Base-by-base conservation (phyloP, 2,888 invertebrate genomes). In the Phyllotreta striolata region DNA sequence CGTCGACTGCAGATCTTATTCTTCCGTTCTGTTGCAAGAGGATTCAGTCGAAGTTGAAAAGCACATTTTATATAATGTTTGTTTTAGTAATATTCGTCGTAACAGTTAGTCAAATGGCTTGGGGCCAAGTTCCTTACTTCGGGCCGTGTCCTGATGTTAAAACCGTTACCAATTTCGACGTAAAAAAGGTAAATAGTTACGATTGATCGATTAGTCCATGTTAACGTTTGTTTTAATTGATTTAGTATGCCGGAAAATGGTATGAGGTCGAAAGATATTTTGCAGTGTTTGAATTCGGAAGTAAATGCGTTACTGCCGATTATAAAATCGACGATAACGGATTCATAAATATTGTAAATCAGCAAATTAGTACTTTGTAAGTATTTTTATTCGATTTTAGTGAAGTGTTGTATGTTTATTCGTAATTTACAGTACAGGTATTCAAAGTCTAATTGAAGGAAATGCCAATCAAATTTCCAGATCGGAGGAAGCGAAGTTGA, bases 261-360 rank as follows among this genome's bases (percentile, higher is more conserved):
- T 92, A 88, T 76, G 92, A 93, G 79, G 85, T 86, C 12, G 88
- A 90, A 72, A 87, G 89, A 73, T 93, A 92, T 79, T 91, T 91
- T 74, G 88, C 89, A 46, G 74, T 90, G n/a, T 90, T 91, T 77
- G 88, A 92, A 79, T 79, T 89, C 6, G 90, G 88, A 3, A 90
- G 90, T 37, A 89, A 88, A 74, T 93, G 92, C 77, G 87, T 91
- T 56, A 88, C 88, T 1, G 90, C 91, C 0, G 85, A 85, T 63
- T 92, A 91, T 78, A 82, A 78, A 67, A 74, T 72, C 66, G 81
- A 74, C 71, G 83, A 78, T 72, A 85, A 83, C 67, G 81, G 81
- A 6, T 75, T 79, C 3, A 68, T 84, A 9, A 78, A 74, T 41
- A 79, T 85, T 39, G 63, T 80, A 14, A 84, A 84, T 71, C 73